Evolutionary conservation across 2,113 vertebrate genomes (phyloP).

Genomic region (Salminus brasiliensis): DNA sequence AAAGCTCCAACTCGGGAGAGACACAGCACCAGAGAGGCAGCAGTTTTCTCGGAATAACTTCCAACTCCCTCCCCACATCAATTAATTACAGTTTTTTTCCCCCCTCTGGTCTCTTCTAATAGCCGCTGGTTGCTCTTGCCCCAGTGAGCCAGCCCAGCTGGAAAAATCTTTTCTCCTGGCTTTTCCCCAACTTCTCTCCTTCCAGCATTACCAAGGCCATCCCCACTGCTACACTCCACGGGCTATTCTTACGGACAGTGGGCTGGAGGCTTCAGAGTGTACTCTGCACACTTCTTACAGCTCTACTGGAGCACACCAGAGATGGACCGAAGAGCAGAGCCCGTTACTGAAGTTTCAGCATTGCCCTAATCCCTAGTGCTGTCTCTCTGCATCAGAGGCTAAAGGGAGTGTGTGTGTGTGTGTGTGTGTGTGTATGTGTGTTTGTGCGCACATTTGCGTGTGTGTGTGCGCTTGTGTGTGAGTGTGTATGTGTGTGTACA

Average conservation of each 20-base stretch:
- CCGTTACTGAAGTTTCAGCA: neutral
- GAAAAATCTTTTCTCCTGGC: neutral
- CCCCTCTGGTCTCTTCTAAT: neutral
- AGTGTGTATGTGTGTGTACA: slow-evolving; percentile 74
- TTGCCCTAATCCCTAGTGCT: slow-evolving; percentile 10
- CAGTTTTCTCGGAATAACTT: slow-evolving; percentile 19
- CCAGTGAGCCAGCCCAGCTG: neutral
- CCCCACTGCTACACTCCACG: neutral
- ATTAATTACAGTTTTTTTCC: neutral
- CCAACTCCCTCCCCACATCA: slow-evolving; percentile 1
- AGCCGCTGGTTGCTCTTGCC: neutral
- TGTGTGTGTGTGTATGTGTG: slow-evolving; percentile 14
- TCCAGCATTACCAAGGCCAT: neutral
- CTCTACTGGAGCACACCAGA: neutral
- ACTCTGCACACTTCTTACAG: neutral
- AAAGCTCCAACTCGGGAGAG: slow-evolving; percentile 75
- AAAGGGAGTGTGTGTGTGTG: neutral
- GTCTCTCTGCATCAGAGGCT: slow-evolving; percentile 18
- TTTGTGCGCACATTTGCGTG: slow-evolving; percentile 55
- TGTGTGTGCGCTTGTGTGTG: slow-evolving; percentile 44
- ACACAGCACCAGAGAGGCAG: slow-evolving; percentile 63
- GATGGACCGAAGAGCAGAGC: slow-evolving; percentile 7
- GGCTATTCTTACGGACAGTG: neutral
- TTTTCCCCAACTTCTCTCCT: neutral
- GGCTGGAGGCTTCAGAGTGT: neutral